Evolutionary conservation across 2,797 vertebrate species (phyloP).

Genomic region (Podarcis siculus): DNA sequence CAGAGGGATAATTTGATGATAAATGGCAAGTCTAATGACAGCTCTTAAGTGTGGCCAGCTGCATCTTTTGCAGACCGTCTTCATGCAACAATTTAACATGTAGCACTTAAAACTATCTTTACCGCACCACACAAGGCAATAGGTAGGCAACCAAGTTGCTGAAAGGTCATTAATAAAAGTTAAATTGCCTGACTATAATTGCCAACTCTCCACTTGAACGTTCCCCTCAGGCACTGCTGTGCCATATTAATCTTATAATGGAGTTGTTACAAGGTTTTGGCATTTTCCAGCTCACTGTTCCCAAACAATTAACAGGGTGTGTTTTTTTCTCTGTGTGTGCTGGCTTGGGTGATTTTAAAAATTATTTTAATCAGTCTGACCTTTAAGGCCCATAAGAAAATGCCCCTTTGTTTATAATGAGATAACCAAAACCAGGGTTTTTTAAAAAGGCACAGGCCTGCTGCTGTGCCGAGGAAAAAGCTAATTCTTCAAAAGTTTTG

Average conservation of each 20-base stretch:
- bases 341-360: neutral
- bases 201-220: neutral
- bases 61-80: neutral
- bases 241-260: slow-evolving; percentile 15
- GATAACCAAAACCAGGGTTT: slow-evolving; percentile 7
- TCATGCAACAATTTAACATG: neutral
- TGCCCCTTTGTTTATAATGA: slow-evolving; percentile 1
- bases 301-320: slow-evolving; percentile 18
- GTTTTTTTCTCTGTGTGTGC: neutral
- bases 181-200: slow-evolving; percentile 33
- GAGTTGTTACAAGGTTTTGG: slow-evolving; percentile 13
- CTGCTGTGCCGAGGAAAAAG: neutral
- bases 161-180: slow-evolving; percentile 36
- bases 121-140: neutral
- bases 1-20: neutral
- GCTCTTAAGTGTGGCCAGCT: neutral
- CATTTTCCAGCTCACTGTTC: slow-evolving; percentile 26
- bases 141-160: slow-evolving; percentile 9
- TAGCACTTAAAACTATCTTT: neutral
- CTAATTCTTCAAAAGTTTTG: neutral
- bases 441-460: neutral
- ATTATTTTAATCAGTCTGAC: slow-evolving; percentile 9
- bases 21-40: too few species aligned
- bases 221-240: neutral
- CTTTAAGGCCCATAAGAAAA: slow-evolving; percentile 10